Percentiles rank a stretch among this genome's conserved stretches.
These are phyloP conservation scores for Eolophus roseicapilla DNA, from an alignment of 2,113 vertebrate genomes.

Conservation along the genomic window DNA sequence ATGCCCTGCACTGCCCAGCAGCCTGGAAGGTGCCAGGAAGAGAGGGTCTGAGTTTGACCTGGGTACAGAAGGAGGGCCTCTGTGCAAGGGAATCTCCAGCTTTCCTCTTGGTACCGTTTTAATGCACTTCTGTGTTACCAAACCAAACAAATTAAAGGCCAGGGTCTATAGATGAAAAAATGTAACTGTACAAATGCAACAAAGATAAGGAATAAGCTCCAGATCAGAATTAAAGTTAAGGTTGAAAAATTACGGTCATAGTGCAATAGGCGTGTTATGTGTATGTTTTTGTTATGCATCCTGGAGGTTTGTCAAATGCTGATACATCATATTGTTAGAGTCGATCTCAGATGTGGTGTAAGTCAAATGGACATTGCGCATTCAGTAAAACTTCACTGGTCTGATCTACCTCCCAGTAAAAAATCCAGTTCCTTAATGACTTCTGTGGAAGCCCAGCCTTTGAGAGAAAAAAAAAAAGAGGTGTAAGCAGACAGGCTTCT, in stretches of 20 bases:
- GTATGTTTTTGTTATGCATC: not conserved
- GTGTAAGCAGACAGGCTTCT: not conserved
- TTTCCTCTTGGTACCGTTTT: not conserved
- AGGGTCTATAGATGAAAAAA: not conserved
- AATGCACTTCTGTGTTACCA: not conserved
- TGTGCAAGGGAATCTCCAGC: not conserved
- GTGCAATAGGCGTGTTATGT: not conserved
- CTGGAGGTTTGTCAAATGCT: not conserved
- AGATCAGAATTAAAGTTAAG: not conserved
- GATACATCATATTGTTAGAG: not conserved
- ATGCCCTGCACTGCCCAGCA: not conserved
- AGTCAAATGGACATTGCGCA: not conserved
- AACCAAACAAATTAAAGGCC: not conserved
- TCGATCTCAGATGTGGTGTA: not conserved
- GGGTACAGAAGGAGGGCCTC: not conserved
- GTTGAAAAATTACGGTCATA: not conserved
- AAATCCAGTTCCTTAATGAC: not conserved
- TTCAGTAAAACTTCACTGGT: not conserved
- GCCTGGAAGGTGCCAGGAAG: not conserved
- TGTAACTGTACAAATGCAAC: not conserved
- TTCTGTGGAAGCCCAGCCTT: not conserved
- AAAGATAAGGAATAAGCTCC: not conserved
- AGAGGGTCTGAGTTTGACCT: not conserved
- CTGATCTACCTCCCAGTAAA: not conserved
- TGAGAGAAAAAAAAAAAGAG: not conserved